These are phyloP conservation scores for Actinemys pallida DNA, from an alignment of 2,113 vertebrate species.

Conservation along the genomic window DNA sequence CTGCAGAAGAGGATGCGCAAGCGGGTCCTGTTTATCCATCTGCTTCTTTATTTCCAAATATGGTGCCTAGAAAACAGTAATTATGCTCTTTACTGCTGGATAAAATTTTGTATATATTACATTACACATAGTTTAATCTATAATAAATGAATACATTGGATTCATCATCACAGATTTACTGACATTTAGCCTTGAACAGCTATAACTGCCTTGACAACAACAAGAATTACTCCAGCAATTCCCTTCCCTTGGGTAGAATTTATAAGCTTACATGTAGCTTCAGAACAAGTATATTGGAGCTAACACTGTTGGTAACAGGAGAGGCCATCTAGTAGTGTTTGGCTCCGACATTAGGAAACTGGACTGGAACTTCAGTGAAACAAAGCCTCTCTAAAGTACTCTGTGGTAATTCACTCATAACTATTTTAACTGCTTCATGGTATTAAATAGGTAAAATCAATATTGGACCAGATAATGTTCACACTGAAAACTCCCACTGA, in stretches of 20 bases:
- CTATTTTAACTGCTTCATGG: background rate
- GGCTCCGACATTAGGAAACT: background rate
- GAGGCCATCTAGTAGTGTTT: background rate
- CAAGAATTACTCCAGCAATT: background rate
- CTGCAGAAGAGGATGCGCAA: slow-evolving; percentile 91
- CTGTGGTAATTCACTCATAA: rapidly evolving
- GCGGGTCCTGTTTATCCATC: slow-evolving; percentile 92
- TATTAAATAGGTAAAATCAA: background rate
- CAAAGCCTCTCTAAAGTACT: background rate
- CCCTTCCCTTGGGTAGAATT: slow-evolving; percentile 1
- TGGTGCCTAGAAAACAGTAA: slow-evolving; percentile 84
- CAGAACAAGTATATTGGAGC: slow-evolving; percentile 2
- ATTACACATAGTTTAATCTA: background rate
- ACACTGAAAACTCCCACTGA: background rate
- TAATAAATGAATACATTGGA: slow-evolving; percentile 14
- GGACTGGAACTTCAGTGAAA: slow-evolving; percentile 2
- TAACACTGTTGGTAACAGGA: background rate
- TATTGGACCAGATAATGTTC: background rate
- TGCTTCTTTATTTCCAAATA: slow-evolving; percentile 96
- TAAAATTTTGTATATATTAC: slow-evolving; percentile 4
- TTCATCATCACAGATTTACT: slow-evolving; percentile 11
- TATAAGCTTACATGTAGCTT: slow-evolving; percentile 43
- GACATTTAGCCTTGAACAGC: background rate
- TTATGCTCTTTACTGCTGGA: slow-evolving; percentile 21
- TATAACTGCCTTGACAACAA: background rate